Base-by-base conservation (phyloP, 1,140 invertebrate species). In the Drosophila novamexicana region DNA sequence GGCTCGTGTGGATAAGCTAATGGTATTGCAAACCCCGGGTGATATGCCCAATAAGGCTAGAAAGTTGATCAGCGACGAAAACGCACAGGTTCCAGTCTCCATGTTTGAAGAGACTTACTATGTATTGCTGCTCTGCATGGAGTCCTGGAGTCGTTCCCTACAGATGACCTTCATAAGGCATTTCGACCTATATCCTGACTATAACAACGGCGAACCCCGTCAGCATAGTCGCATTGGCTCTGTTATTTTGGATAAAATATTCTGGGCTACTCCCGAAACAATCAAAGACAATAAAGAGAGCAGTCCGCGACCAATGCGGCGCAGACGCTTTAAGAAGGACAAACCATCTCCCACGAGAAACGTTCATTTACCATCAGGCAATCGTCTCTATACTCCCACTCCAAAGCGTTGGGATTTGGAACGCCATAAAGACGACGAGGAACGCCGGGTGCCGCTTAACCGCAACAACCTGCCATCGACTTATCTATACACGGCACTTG, bases 401-500 rank as follows among this genome's bases (percentile, higher is more conserved):
- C 70, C 59, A 0, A 75, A 61, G 10, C 53, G 77, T 4, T 72
- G 68, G 67, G 81, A 85, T 1, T 8, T 81, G 32, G 37, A 66
- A 22, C 66, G 45, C 2, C 49, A 45, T 0, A 81, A 71, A 39
- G 70, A 65, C 2, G 82, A 85, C 29, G 82, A 85, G 12, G 44
- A 65, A 10, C 49, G 66, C n/a, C 78, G 82, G 9, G 42, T 57
- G 7, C n/a, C 37, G 1, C 40, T 85, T 8, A 50, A 45, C 12
- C 40, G 75, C 4, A 34, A 69, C 0, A 64, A 42, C 5, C 12
- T 81, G n/a, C 82, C 82, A 0, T 81, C 82, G 7, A n/a, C n/a
- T 0, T 85, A 75, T 16, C 0, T 85, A 0, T 86, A 81, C 14
- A 73, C 63, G n/a, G 64, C 68, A 0, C 2, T 16, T 0, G 47